Evolutionary conservation across 2,113 vertebrate genomes (phyloP).

Genomic region (Mola mola): DNA sequence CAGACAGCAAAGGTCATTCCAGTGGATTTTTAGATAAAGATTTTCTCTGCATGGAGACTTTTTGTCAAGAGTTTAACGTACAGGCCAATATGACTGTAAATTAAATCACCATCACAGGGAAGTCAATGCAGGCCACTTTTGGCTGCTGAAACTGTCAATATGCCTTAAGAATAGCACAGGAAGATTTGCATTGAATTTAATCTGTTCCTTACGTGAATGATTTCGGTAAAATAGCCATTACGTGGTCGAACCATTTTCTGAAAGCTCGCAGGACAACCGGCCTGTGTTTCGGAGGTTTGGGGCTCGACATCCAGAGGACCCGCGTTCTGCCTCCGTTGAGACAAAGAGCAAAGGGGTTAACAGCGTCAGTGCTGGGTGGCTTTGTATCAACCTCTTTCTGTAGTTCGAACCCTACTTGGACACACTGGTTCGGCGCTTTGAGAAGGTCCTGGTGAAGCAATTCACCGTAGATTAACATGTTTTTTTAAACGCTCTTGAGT

Average conservation of each 20-base stretch:
- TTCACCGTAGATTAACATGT: constrained; percentile 50
- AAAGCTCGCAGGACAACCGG: too few species aligned
- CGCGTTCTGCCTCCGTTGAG: not conserved
- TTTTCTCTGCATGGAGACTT: constrained; percentile 24
- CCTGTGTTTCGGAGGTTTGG: not conserved
- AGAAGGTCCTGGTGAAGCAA: constrained; percentile 38
- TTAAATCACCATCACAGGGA: not conserved
- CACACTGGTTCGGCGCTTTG: constrained; percentile 23
- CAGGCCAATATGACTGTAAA: not conserved
- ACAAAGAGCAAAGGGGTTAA: constrained; percentile 23
- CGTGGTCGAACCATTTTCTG: too few species aligned
- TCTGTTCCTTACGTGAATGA: too few species aligned
- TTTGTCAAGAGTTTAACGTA: constrained; percentile 30
- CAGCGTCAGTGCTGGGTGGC: not conserved
- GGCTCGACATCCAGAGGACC: not conserved
- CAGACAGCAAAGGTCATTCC: constrained; percentile 39
- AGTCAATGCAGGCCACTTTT: not conserved
- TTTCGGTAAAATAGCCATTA: too few species aligned
- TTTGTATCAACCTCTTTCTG: constrained; percentile 14
- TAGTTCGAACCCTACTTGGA: constrained; percentile 32
- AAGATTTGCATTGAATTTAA: too few species aligned
- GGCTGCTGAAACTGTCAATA: constrained; percentile 1
- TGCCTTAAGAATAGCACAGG: too few species aligned
- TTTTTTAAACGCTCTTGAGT: constrained; percentile 63
- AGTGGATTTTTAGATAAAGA: constrained; percentile 25